A percentile compares a stretch with the other conserved stretches of the same genome.
Conservation (phyloP, 2,888 invertebrate species). For the Pyrrhia umbra region DNA sequence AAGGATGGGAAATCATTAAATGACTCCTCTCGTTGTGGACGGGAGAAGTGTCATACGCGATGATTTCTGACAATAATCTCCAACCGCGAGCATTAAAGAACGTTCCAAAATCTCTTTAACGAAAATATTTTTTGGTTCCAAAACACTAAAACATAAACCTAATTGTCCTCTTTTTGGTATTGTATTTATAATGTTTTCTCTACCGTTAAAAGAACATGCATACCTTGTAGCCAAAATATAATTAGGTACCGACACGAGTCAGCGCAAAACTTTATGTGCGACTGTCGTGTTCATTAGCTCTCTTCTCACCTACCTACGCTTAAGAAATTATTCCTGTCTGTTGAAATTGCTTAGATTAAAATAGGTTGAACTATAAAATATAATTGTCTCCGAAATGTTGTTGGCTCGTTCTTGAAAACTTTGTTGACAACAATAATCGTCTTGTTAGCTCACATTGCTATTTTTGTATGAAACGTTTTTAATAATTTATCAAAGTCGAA, state of each 20-base stretch:
- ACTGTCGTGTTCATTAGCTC: conserved; percentile 26
- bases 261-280: neutral
- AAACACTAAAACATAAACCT: too few relatives aligned
- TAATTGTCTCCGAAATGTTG: conserved; percentile 26
- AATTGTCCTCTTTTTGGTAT: too few relatives aligned
- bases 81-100: too few relatives aligned
- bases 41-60: too few relatives aligned
- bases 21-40: too few relatives aligned
- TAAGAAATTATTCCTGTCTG: conserved; percentile 35
- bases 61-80: too few relatives aligned
- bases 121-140: too few relatives aligned
- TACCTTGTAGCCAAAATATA: neutral
- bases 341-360: conserved; percentile 52
- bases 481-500: conserved; percentile 21
- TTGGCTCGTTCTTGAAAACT: conserved; percentile 37
- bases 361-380: conserved; percentile 51
- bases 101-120: too few relatives aligned
- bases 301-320: conserved; percentile 30
- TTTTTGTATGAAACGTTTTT: conserved; percentile 9
- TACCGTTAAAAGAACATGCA: too few relatives aligned
- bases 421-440: conserved; percentile 18
- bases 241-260: conserved; percentile 7
- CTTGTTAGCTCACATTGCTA: conserved; percentile 18
- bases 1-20: too few relatives aligned
- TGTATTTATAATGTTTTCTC: too few relatives aligned